Base-by-base conservation (phyloP, 2,113 vertebrate genomes). In the Connochaetes taurinus region DNA sequence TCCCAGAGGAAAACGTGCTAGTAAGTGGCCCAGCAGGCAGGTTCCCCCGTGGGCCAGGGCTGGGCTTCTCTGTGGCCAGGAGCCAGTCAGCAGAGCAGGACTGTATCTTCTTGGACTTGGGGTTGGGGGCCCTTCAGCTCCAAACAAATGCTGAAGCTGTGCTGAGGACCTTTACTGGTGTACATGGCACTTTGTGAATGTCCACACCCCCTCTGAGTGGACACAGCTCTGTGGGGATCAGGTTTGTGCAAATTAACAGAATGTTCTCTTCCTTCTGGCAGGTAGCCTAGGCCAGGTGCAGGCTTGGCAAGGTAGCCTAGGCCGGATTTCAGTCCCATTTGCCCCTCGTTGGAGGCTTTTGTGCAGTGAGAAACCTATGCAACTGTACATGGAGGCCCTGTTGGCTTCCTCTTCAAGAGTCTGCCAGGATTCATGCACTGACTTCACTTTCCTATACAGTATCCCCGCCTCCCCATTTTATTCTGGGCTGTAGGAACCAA, bases 321-420 rank as follows among this genome's bases (percentile, higher is more conserved):
- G 2, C 52, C 0, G 7, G 43, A 14, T 23, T 60, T 23, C 43
- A 3, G 62, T 6, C n/a, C 36, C 33, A 2, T 21, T 33, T 12
- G 50, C 40, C 29, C n/a, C 33, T 76, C 5, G 2, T 4, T 52
- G 36, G 55, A 15, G 57, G 31, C 60, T 33, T 31, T 36, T 53
- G 50, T 64, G 50, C 60, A 62, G 83, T 78, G 87, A 57, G 3
- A 62, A 52, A 6, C 80, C 55, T 45, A 0, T 2, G 13, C 12
- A 0, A 2, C 58, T 9, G 76, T 12, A 0, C 16, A 0, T 0
- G 7, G 14, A 31, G 6, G 2, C 16, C 94, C 94, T 1, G 14
- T 31, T 36, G 31, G 33, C 31, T 8, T 25, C 11, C 31, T 80
- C 23, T 40, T 25, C 47, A 0, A 16, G 74, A 52, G 9, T 13